phyloP scores from a whole-genome alignment of 1,140 invertebrate genomes.

The Sminthurides bifidus region DNA sequence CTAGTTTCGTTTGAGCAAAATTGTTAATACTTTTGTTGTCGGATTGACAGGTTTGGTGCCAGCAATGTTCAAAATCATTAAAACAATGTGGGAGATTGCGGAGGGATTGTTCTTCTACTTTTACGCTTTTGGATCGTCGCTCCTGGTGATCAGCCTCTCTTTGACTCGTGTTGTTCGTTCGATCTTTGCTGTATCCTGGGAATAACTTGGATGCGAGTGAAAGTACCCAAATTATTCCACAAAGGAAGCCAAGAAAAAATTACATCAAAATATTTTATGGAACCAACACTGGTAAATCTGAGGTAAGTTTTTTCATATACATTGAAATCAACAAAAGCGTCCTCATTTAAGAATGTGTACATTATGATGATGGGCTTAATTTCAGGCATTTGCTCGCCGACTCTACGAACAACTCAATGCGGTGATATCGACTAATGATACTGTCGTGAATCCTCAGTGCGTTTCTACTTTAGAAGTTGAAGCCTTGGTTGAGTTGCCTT shows the following conservation, averaged over 20 bases:
- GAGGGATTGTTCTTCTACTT: conserved; percentile 9
- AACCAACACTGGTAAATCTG: conserved; percentile 39
- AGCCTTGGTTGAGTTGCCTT: conserved; percentile 6
- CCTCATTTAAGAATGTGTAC: neutral
- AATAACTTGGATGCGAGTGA: neutral
- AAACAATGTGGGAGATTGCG: neutral
- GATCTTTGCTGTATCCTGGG: neutral
- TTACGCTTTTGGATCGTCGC: conserved; percentile 10
- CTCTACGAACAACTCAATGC: neutral
- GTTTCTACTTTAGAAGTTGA: conserved; percentile 13
- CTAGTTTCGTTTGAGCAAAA: neutral
- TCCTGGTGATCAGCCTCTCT: conserved; percentile 15
- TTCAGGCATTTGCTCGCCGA: neutral
- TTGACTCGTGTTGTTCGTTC: conserved; percentile 12
- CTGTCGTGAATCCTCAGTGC: neutral
- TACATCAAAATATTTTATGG: conserved; percentile 38
- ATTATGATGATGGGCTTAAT: neutral
- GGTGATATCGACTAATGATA: neutral
- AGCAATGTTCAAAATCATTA: conserved; percentile 7
- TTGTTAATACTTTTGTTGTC: no score
- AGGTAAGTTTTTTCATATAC: conserved; percentile 32
- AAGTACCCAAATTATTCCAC: neutral
- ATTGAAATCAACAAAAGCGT: neutral
- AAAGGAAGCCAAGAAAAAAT: conserved; percentile 5
- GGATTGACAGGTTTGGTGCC: no score